Conservation (phyloP, 2,797 vertebrate genomes). For the Anisognathus igniventris region DNA sequence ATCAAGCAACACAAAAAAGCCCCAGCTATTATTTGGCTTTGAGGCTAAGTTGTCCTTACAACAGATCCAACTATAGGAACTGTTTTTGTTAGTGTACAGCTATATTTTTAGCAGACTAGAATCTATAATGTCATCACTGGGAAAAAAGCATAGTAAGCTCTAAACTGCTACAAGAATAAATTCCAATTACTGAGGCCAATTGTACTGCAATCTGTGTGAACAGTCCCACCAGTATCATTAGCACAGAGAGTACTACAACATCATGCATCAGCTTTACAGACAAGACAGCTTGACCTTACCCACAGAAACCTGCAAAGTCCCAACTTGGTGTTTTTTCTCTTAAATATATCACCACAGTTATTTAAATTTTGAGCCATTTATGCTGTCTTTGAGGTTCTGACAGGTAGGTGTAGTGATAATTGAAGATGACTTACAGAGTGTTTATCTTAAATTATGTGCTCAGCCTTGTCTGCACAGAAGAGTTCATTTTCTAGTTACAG, state of each 20-base stretch:
- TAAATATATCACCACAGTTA: not conserved
- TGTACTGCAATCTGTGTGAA: not conserved
- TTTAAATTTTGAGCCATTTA: not conserved
- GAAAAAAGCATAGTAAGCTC: not conserved
- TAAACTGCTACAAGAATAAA: not conserved
- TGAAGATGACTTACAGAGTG: not conserved
- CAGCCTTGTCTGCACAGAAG: not conserved
- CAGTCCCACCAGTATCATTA: not conserved
- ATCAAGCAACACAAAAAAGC: not conserved
- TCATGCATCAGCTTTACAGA: not conserved
- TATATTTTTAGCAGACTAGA: not conserved
- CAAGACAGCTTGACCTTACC: not conserved
- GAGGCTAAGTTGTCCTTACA: not conserved
- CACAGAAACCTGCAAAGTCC: not conserved
- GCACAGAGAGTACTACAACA: not conserved
- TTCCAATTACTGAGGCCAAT: not conserved
- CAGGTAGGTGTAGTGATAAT: not conserved
- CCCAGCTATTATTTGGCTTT: not conserved
- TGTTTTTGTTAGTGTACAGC: not conserved
- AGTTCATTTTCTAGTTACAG: not conserved
- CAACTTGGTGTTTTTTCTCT: not conserved
- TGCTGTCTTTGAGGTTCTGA: not conserved
- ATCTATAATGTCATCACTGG: not conserved
- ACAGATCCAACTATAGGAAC: not conserved
- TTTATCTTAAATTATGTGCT: not conserved